These are phyloP conservation scores for Goniozus legneri DNA, from an alignment of 1,140 invertebrate genomes.

Conservation along the genomic window DNA sequence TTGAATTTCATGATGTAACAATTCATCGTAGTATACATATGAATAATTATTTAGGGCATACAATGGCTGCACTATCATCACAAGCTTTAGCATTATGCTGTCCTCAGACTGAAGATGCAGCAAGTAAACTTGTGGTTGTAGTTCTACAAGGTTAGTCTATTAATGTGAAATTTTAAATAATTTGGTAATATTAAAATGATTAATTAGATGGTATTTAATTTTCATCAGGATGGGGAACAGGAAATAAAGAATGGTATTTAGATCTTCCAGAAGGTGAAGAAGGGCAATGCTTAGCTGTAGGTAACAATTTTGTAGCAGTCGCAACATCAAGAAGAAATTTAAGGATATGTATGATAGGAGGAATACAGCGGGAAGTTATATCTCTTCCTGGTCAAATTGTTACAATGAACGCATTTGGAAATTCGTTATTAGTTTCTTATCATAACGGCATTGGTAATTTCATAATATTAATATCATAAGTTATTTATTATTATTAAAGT, in stretches of 20 bases:
- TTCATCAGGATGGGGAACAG: conserved; percentile 59
- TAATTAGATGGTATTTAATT: conserved; percentile 8
- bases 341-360: conserved; percentile 79
- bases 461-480: not conserved
- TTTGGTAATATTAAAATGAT: not conserved
- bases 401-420: conserved; percentile 64
- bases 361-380: conserved; percentile 79
- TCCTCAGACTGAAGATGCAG: conserved; percentile 55
- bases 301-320: conserved; percentile 71
- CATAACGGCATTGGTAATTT: conserved; percentile 61
- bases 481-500: not conserved
- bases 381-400: conserved; percentile 71
- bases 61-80: conserved; percentile 78
- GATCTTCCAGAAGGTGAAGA: conserved; percentile 76
- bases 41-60: conserved; percentile 75
- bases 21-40: conserved; percentile 88
- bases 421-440: conserved; percentile 74
- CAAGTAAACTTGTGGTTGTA: conserved; percentile 53
- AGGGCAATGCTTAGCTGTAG: conserved; percentile 67
- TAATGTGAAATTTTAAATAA: not conserved
- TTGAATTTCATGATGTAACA: conserved; percentile 92
- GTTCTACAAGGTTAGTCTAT: conserved; percentile 38
- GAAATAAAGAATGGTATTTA: conserved; percentile 84
- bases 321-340: conserved; percentile 72
- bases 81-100: conserved; percentile 78